These are phyloP conservation scores for Ormia ochracea DNA, from an alignment of 2,888 invertebrate genomes.

Conservation along the genomic window DNA sequence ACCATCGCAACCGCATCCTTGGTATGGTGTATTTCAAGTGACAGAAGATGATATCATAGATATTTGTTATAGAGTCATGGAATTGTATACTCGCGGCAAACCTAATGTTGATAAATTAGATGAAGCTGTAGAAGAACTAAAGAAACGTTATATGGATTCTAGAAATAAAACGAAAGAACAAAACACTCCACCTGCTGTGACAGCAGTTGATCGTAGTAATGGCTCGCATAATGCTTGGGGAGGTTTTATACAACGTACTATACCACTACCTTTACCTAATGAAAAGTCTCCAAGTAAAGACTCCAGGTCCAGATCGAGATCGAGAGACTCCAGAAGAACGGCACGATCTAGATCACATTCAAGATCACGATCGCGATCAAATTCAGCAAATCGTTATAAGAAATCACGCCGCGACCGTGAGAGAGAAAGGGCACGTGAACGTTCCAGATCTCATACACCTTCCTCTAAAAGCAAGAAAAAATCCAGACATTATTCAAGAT, in stretches of 20 bases:
- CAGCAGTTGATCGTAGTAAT: conserved; percentile 79
- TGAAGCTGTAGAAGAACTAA: conserved; percentile 84
- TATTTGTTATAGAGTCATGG: conserved; percentile 88
- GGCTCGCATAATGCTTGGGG: conserved; percentile 83
- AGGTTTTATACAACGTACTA: conserved; percentile 80
- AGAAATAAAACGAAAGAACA: conserved; percentile 75
- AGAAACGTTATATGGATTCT: conserved; percentile 81
- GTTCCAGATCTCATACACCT: conserved; percentile 71
- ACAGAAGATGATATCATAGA: conserved; percentile 89
- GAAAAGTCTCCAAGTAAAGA: conserved; percentile 73
- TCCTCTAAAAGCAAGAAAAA: conserved; percentile 74
- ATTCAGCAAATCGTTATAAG: conserved; percentile 68
- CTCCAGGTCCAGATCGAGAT: conserved; percentile 71
- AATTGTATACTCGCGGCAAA: conserved; percentile 89
- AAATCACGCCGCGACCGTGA: conserved; percentile 67
- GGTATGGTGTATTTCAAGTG: conserved; percentile 93
- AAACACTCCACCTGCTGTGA: conserved; percentile 75
- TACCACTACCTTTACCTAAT: conserved; percentile 71
- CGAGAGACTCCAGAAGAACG: conserved; percentile 55
- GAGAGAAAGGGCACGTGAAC: conserved; percentile 62
- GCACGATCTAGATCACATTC: conserved; percentile 63
- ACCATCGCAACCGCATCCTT: conserved; percentile 89
- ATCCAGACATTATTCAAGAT: conserved; percentile 75
- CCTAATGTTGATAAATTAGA: conserved; percentile 85
- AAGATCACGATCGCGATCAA: conserved; percentile 69